Percentiles rank a stretch among this genome's conserved stretches.
Conservation (phyloP, 2,113 vertebrate genomes). For the Dromiciops gliroides region DNA sequence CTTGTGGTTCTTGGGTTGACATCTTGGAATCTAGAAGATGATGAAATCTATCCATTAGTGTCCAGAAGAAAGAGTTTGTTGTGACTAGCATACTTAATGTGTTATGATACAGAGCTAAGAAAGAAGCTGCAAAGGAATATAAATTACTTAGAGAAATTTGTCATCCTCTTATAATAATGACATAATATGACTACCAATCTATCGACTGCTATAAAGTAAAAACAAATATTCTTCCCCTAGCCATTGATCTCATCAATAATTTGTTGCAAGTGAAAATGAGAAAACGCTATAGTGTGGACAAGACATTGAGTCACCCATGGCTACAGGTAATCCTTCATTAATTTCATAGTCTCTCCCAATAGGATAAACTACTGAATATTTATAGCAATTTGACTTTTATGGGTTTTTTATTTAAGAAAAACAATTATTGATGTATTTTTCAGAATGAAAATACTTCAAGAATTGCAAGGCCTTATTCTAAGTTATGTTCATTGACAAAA, state of each 20-base stretch:
- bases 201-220: not conserved
- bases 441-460: not conserved
- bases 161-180: not conserved
- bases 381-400: slow-evolving; percentile 17
- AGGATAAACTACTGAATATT: slow-evolving; percentile 3
- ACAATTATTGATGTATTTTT: slow-evolving; percentile 35
- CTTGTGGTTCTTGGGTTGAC: not conserved
- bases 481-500: slow-evolving; percentile 31
- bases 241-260: slow-evolving; percentile 98
- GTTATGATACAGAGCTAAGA: not conserved
- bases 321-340: slow-evolving; percentile 89
- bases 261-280: slow-evolving; percentile 99
- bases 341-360: not conserved
- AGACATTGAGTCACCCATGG: slow-evolving; percentile 97
- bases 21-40: not conserved
- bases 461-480: not conserved
- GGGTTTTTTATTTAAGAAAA: not conserved
- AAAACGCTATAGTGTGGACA: slow-evolving; percentile 98
- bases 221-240: slow-evolving; percentile 85
- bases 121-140: not conserved
- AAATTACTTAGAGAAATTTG: not conserved
- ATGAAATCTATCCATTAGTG: not conserved
- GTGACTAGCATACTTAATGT: not conserved
- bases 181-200: not conserved
- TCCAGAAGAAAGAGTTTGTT: not conserved